These are phyloP conservation scores for Hassar affinis DNA, from an alignment of 2,113 vertebrate genomes.

Conservation along the genomic window DNA sequence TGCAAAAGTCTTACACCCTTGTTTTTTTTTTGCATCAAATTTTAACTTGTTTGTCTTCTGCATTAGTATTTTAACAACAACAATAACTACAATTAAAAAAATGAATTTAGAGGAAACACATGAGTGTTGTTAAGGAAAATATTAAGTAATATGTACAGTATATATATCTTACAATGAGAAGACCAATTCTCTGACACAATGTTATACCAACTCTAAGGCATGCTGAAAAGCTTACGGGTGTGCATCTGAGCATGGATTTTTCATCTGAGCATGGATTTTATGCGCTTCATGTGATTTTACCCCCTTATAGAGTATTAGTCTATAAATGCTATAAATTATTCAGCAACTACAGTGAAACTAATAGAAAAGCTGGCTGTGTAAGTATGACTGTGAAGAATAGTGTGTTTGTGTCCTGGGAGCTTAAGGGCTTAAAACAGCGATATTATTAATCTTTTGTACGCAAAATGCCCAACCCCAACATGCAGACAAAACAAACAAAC, in stretches of 20 bases:
- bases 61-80: not conserved
- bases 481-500: constrained; percentile 1
- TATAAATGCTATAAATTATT: constrained; percentile 12
- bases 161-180: not conserved
- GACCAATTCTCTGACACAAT: not conserved
- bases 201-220: not conserved
- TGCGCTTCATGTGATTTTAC: too few relatives aligned
- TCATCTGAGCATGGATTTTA: not conserved
- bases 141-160: not conserved
- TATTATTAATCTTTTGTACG: not conserved
- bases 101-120: not conserved
- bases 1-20: not conserved
- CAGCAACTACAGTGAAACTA: not conserved
- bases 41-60: not conserved
- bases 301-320: not conserved
- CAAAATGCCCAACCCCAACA: not conserved
- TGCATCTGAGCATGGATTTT: not conserved
- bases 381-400: not conserved
- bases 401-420: constrained; percentile 1
- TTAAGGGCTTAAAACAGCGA: not conserved
- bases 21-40: not conserved
- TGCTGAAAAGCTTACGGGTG: not conserved
- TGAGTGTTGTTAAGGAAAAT: not conserved
- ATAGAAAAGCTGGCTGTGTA: not conserved
- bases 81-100: not conserved